Evolutionary conservation across 2,113 vertebrate species (phyloP), one percentile per base, ranked within the genome.

Genomic region (Tachuris rubrigastra): DNA sequence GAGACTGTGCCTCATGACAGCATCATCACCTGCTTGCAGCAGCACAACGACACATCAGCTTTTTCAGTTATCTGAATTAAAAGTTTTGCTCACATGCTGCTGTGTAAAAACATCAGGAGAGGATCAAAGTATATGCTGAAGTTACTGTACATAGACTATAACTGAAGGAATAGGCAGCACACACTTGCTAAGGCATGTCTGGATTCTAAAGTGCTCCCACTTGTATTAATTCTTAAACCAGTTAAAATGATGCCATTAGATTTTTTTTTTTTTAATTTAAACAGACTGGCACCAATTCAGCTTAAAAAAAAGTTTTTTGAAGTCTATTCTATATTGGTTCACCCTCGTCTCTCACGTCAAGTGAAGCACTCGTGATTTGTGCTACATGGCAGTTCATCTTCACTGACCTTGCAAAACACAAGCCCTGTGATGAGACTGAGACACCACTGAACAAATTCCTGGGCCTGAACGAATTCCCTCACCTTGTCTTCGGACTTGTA

Each of bases 401-500:
- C 44, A 18, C 21, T 4, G 58, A 49, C 56, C 69, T 81, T 15
- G 42, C 42, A 65, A 39, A 91, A 84, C 3, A 5, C 56, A 44
- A 16, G 44, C 24, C 41, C 66, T 18, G 5, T 1, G 28, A 47
- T 42, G 42, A 79, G 59, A 52, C 47, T 2, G 7, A 53, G 42
- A 25, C 21, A 42, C 8, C 52, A 25, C 23, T 8, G 41, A 63
- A 69, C 33, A 10, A 14, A 59, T 33, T 10, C 55, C 15, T 19
- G 62, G 1, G 13, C 20, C 12, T 8, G 31, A 56, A 49, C 2
- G 8, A 41, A 65, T 42, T 42, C 56, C 58, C 94, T 93, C 94
- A 99, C 99, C 99, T 99, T 99, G 96, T 99, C 99, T 95, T 99
- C 99, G 0, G 99, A 99, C 96, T 99, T 99, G 98, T 99, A 99